A percentile compares a stretch with the other conserved stretches of the same genome.
Evolutionary conservation across 2,797 vertebrate genomes (phyloP).

Genomic region (Sebastes oblongus): DNA sequence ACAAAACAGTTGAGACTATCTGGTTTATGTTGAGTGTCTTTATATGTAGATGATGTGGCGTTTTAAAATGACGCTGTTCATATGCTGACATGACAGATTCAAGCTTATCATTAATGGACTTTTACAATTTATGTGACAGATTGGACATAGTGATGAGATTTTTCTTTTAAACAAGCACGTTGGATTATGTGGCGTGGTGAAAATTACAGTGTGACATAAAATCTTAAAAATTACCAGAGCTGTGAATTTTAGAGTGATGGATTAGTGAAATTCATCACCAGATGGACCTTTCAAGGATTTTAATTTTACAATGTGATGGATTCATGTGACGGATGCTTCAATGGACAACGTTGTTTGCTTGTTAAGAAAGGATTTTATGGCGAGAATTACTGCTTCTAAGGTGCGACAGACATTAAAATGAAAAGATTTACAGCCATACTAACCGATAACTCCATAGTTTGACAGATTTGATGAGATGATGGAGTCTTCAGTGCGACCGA

Average conservation of each 20-base stretch:
- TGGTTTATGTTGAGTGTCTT: conserved; percentile 13
- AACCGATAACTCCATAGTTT: not conserved
- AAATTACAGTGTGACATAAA: not conserved
- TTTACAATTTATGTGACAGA: not conserved
- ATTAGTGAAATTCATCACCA: not conserved
- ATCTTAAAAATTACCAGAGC: not conserved
- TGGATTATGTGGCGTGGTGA: not conserved
- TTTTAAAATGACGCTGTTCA: conserved; percentile 13
- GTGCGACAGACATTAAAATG: not conserved
- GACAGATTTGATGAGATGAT: not conserved
- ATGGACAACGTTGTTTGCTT: not conserved
- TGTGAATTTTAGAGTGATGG: not conserved
- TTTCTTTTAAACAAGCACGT: not conserved
- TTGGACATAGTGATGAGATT: not conserved
- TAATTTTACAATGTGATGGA: not conserved
- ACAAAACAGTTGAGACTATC: not conserved
- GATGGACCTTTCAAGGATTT: not conserved
- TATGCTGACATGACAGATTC: not conserved
- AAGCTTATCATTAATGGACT: not conserved
- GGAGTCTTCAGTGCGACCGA: not conserved
- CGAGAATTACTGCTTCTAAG: not conserved
- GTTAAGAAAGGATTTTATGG: not conserved
- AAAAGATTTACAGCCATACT: not conserved
- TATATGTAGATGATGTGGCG: conserved; percentile 50
- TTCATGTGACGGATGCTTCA: not conserved